Evolutionary conservation across 2,888 invertebrate genomes (phyloP).

Genomic region (Apocheima hispidaria): DNA sequence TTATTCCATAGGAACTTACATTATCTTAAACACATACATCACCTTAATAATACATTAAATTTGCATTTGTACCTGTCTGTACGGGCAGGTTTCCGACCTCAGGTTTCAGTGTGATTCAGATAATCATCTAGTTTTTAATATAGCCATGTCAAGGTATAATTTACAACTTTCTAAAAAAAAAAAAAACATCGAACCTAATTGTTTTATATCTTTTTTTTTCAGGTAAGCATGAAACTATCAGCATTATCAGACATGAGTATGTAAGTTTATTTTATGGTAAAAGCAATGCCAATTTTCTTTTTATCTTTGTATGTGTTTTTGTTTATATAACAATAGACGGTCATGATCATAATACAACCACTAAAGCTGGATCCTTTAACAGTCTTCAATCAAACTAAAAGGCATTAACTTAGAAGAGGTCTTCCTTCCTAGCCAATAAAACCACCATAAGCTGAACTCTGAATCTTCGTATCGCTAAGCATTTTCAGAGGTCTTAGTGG

Average conservation of each 20-base stretch:
- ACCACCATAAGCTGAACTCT: slow-evolving; percentile 53
- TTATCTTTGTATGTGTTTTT: not conserved
- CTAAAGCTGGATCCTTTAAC: slow-evolving; percentile 45
- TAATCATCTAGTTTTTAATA: too few relatives aligned
- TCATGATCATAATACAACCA: slow-evolving; percentile 48
- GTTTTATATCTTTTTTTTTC: slow-evolving; percentile 13
- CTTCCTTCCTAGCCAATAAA: slow-evolving; percentile 52
- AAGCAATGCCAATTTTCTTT: not conserved
- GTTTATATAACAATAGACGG: slow-evolving; percentile 4
- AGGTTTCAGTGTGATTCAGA: too few relatives aligned
- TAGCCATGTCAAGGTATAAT: too few relatives aligned
- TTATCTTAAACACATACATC: too few relatives aligned
- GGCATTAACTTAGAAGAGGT: slow-evolving; percentile 39
- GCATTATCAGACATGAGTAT: not conserved
- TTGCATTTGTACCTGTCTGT: too few relatives aligned
- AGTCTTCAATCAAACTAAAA: slow-evolving; percentile 34
- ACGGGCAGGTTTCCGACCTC: too few relatives aligned
- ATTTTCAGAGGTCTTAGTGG: slow-evolving; percentile 40
- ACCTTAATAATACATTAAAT: too few relatives aligned
- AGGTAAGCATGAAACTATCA: slow-evolving; percentile 8
- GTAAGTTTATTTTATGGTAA: not conserved
- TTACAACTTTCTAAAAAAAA: not conserved
- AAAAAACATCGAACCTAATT: too few relatives aligned
- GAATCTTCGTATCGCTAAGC: slow-evolving; percentile 30
- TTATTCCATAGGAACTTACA: too few relatives aligned